Conservation (phyloP, 1,140 invertebrate species). For the Pomacea maculata region DNA sequence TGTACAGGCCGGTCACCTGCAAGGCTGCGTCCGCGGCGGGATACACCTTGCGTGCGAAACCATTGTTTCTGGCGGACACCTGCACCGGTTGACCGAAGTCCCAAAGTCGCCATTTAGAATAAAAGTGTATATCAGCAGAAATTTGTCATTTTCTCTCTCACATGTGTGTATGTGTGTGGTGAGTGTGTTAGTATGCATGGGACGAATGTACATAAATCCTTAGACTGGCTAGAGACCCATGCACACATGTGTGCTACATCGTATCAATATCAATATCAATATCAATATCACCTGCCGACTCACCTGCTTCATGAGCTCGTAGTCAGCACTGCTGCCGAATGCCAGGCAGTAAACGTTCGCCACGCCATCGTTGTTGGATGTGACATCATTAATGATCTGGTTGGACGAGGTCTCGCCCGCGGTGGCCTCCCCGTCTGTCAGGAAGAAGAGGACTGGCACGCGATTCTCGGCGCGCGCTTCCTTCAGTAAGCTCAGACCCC, state of each 20-base stretch:
- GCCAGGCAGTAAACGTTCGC: constrained; percentile 73
- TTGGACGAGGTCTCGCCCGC: constrained; percentile 70
- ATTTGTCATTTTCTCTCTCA: too few relatives aligned
- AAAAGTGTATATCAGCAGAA: too few relatives aligned
- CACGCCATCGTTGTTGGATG: constrained; percentile 32
- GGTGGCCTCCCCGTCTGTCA: constrained; percentile 80
- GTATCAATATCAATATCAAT: too few relatives aligned
- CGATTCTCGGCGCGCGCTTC: not conserved
- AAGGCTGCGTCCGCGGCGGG: constrained; percentile 76
- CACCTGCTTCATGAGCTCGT: constrained; percentile 69
- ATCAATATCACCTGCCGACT: not conserved
- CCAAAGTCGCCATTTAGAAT: too few relatives aligned
- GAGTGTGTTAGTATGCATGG: too few relatives aligned
- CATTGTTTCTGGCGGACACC: constrained; percentile 73
- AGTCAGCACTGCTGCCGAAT: constrained; percentile 78
- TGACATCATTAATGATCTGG: constrained; percentile 68
- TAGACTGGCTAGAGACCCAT: too few relatives aligned
- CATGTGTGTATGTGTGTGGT: too few relatives aligned
- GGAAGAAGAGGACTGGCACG: constrained; percentile 74
- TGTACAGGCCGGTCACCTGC: constrained; percentile 77
- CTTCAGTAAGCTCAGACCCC: constrained; percentile 36
- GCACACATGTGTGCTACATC: too few relatives aligned
- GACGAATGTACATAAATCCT: too few relatives aligned
- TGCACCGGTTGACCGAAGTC: constrained; percentile 48
- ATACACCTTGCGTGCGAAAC: constrained; percentile 78